Base-by-base conservation (phyloP, 2,113 vertebrate species). In the Varanus komodoensis region DNA sequence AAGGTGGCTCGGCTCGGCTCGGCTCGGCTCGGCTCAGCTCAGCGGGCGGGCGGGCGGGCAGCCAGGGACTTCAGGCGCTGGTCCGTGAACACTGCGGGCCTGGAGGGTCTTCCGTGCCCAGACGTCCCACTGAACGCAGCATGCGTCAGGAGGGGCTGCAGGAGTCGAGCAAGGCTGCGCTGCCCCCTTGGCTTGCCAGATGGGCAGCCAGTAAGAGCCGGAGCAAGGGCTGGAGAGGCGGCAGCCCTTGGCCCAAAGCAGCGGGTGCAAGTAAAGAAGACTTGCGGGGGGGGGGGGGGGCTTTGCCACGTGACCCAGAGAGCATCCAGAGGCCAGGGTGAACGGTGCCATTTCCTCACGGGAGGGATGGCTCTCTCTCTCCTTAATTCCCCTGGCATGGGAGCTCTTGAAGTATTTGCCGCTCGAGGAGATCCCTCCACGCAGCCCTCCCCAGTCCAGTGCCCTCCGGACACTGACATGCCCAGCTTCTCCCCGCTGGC, bases 1-100 rank as follows among this genome's bases (percentile, higher is more conserved):
- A 44, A 44, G 38, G 38, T 44, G 38, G 38, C 38, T 44, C 38
- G n/a, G 61, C 61, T 64, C 84, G 82, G 89, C 0, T 88, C 93
- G 15, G 94, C n/a, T n/a, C n/a, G n/a, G n/a, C n/a, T n/a, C 38
- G n/a, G 61, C 61, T 64, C 84, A 84, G 89, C 0, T 88, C 93
- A 17, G 94, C n/a, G 1, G 8, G 11, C n/a, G 17, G 48, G 25
- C 17, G 0, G 12, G 8, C 34, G 74, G 48, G 38, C 38, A 44
- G 38, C 38, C 38, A 44, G 38, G 38, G 38, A 44, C 38, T 1
- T 44, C 38, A 44, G 38, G 38, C 2, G 38, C 38, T 44, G 38
- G 38, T 44, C 38, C 38, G 3, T 44, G 38, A 44, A 44, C 38
- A 44, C 5, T 61, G 6, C 80, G 29, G 2, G 4, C 23, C 44